Base-by-base conservation (phyloP, 2,888 invertebrate species). In the Dione juno region DNA sequence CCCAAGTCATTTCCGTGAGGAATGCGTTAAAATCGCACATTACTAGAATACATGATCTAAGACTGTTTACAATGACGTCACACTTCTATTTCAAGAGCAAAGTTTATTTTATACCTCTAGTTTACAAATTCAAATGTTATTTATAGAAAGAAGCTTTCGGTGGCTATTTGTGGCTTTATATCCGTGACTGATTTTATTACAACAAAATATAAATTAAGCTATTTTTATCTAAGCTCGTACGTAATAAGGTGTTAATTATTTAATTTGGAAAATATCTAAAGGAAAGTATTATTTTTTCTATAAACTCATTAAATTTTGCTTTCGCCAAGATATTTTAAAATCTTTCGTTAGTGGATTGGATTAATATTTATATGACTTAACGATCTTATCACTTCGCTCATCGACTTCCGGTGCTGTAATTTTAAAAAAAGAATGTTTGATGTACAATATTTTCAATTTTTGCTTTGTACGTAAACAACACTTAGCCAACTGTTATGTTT, bases 1-100 rank as follows among this genome's bases (percentile, higher is more conserved):
- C 64, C 52, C 67, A 59, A 72, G 70, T 70, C 67, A 67, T 73
- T 72, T 66, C 66, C 68, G 41, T 43, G 21, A 16, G 73, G 73
- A 68, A 73, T 73, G 70, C 61, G 70, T 64, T 70, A 63, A 73
- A 68, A 70, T 40, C 50, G 66, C 67, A 70, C 54, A 70, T 73
- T 70, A 68, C 70, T 66, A 73, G 35, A 28, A 61, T 61, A 53
- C 68, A 71, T 72, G 73, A 68, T 72, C 61, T 67, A 67, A 71
- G 57, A 66, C 68, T 71, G 68, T 73, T 68, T 68, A 68, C 73
- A n/a, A 59, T 75, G 77, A 77, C 76, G 76, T 77, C 77, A 77
- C 68, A 37, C 11, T 28, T 54, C 74, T 75, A 76, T 76, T 75
- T 77, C 73, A 48, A 54, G 59, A 48, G 21, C 70, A 70, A 48